phyloP scores from a whole-genome alignment of 1,140 invertebrate species.

The Papilio polyxenes region DNA sequence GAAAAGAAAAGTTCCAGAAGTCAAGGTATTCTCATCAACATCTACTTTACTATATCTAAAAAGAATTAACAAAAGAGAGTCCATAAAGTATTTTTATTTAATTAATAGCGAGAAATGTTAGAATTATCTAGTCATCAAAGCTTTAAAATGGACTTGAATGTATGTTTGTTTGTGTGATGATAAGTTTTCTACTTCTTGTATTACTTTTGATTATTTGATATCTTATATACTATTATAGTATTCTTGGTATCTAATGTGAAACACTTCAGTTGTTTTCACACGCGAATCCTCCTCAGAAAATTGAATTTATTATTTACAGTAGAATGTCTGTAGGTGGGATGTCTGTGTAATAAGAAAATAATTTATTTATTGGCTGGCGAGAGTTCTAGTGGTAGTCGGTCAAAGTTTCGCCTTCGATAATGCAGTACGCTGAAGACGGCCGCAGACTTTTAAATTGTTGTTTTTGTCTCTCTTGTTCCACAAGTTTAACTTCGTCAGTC shows the following conservation, averaged over 20 bases:
- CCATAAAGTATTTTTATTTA: no score
- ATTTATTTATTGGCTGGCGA: constrained; percentile 16
- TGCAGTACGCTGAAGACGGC: not conserved
- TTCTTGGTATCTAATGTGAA: not conserved
- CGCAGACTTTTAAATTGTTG: constrained; percentile 23
- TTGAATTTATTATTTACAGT: constrained; percentile 13
- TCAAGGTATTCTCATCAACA: no score
- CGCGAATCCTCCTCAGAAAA: not conserved
- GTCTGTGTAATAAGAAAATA: constrained; percentile 7
- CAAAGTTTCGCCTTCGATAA: constrained; percentile 12
- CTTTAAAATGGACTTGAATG: no score
- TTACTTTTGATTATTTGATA: not conserved
- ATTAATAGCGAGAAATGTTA: no score
- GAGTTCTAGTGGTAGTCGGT: constrained; percentile 4
- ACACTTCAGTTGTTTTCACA: not conserved
- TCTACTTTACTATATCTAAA: no score
- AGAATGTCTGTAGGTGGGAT: not conserved
- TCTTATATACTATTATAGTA: not conserved
- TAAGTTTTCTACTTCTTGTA: not conserved
- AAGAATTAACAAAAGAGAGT: no score
- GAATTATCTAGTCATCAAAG: no score
- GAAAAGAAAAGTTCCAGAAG: no score
- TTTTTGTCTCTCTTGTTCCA: constrained; percentile 12
- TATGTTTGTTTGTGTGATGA: no score
- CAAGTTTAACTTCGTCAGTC: constrained; percentile 4